Percentiles rank a stretch among this genome's conserved stretches.
Conservation (phyloP, 2,888 invertebrate species). For the Ophion costatus region DNA sequence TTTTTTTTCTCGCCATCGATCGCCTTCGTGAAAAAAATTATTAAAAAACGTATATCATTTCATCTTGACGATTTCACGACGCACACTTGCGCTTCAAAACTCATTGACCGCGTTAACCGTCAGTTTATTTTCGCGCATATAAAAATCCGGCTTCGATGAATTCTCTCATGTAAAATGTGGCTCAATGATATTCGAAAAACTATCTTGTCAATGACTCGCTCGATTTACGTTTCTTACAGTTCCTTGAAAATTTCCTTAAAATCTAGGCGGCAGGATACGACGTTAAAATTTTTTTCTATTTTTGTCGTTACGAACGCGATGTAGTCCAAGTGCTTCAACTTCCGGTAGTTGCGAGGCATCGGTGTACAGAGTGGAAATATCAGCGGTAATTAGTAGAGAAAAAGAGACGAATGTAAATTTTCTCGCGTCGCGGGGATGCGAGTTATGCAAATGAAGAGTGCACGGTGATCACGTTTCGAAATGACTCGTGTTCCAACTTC, state of each 20-base stretch:
- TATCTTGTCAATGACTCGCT: not conserved
- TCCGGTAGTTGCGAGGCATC: not conserved
- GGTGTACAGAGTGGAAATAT: not conserved
- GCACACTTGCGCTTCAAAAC: not conserved
- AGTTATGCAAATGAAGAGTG: not conserved
- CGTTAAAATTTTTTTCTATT: not conserved
- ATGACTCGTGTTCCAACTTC: not conserved
- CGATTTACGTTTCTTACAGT: not conserved
- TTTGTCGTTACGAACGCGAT: not conserved
- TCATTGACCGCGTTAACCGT: not conserved
- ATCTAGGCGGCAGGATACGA: not conserved
- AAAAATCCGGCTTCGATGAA: not conserved
- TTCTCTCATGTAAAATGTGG: not conserved
- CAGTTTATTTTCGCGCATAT: not conserved
- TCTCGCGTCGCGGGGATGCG: conserved; percentile 3
- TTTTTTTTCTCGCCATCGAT: not conserved
- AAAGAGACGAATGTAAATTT: not conserved
- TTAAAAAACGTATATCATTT: not conserved
- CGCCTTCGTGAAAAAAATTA: not conserved
- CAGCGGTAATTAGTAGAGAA: not conserved
- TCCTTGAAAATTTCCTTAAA: not conserved
- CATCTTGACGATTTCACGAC: not conserved
- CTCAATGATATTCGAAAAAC: not conserved
- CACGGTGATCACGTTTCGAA: not conserved
- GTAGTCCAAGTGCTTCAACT: not conserved